Evolutionary conservation across 2,797 vertebrate species (phyloP), one percentile per base, ranked within the genome.

Genomic region (Salmo trutta): DNA sequence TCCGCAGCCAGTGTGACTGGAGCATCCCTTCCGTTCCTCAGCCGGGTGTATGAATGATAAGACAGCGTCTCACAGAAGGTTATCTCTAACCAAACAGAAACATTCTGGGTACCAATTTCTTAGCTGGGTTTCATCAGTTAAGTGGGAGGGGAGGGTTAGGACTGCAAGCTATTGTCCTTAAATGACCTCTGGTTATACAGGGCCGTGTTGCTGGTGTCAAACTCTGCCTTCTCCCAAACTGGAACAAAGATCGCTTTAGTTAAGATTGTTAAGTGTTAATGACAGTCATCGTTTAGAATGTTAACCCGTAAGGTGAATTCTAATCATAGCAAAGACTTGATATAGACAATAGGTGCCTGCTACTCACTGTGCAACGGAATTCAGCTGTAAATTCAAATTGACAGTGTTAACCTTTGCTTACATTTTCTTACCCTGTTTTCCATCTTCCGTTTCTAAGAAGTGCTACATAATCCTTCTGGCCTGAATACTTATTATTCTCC

Each of bases 121-220:
- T 47, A 29, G 5, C 17, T 51, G 17, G 21, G 12, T 7, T 8
- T n/a, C 56, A 59, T 59, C 66, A 68, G 16, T 33, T 15, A 36
- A 24, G 4, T 2, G 47, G 21, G 17, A 24, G 71, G 10, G 33
- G 17, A 53, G 51, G 71, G 4, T 71, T 33, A 56, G 52, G 5
- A 47, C 17, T 21, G 31, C 54, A 70, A 52, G 67, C 52, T 56
- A 75, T 31, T 71, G 56, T 53, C 68, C 54, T 78, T 77, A 73
- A 79, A 73, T 76, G 74, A 19, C 71, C 41, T 10, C 17, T n/a
- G 52, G 33, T 76, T 75, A 53, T 36, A 21, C 24, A 21, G 71
- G 51, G 21, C 68, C 21, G 51, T 41, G 59, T 74, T 77, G 47
- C 56, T 75, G 71, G 47, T 77, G 74, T 73, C 74, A 71, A 68